Evolutionary conservation across 2,888 invertebrate species (phyloP).

Genomic region (Crocallis elinguaria): DNA sequence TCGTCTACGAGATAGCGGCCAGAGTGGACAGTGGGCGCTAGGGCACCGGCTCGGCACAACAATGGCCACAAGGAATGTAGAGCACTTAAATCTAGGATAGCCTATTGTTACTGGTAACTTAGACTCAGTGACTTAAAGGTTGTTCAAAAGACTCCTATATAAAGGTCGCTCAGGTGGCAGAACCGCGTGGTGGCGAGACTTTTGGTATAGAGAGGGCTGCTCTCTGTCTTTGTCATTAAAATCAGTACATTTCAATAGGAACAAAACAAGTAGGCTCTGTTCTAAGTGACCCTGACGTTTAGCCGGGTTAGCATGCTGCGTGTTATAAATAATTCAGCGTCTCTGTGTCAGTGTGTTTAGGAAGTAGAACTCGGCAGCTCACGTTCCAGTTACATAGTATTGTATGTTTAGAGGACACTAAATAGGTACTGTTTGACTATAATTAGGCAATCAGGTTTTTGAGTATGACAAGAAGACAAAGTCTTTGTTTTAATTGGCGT

Average conservation of each 20-base stretch:
- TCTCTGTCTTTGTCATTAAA: constrained; percentile 10
- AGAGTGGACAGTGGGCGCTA: neutral
- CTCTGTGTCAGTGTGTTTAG: constrained; percentile 21
- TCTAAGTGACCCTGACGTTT: constrained; percentile 18
- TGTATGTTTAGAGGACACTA: constrained; percentile 6
- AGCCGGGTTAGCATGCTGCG: constrained; percentile 7
- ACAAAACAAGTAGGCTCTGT: constrained; percentile 4
- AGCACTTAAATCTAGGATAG: neutral
- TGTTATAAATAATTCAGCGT: constrained; percentile 21
- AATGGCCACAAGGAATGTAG: neutral
- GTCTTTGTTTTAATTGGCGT: neutral
- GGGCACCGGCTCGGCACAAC: neutral
- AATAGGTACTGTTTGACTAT: neutral
- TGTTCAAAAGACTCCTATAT: neutral
- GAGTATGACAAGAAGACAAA: neutral
- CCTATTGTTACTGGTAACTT: constrained; percentile 4
- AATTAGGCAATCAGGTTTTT: constrained; percentile 9
- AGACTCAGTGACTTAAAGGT: neutral
- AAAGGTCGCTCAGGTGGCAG: neutral
- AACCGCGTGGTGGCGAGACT: neutral
- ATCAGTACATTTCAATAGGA: constrained; percentile 10
- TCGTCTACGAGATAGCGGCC: constrained; percentile 3
- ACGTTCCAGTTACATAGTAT: constrained; percentile 26
- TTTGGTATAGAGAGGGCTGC: neutral
- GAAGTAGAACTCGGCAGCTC: constrained; percentile 18